Evolutionary conservation across 2,113 vertebrate species (phyloP).

Genomic region (Sceloporus tristichus): DNA sequence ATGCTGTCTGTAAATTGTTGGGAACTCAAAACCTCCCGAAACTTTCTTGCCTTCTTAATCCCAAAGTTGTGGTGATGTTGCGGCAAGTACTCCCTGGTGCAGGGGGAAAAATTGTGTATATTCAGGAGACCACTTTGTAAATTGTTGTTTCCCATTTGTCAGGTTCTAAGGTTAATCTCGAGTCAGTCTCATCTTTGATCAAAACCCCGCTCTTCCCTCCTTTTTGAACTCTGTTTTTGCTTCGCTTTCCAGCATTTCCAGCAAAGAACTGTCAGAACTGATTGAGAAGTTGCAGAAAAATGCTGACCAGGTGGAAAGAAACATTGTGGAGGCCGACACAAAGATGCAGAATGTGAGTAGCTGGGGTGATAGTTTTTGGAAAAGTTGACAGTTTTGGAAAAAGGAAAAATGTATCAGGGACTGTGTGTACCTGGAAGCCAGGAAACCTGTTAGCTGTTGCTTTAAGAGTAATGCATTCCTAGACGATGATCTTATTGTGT

Average conservation of each 20-base stretch:
- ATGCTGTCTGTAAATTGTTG: neutral
- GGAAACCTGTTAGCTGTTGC: neutral
- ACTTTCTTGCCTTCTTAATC: fast-evolving
- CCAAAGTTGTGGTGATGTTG: neutral
- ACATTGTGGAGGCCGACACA: conserved; percentile 91
- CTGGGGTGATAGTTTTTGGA: neutral
- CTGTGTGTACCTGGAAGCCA: neutral
- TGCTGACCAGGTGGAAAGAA: conserved; percentile 96
- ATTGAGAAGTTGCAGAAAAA: conserved; percentile 95
- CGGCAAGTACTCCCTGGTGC: neutral
- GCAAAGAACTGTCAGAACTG: conserved; percentile 84
- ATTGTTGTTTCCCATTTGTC: neutral
- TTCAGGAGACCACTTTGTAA: neutral
- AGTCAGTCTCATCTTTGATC: neutral
- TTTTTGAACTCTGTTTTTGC: neutral
- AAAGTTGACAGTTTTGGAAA: neutral
- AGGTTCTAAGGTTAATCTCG: neutral
- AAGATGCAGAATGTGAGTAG: conserved; percentile 90
- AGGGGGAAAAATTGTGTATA: neutral
- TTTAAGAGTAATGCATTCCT: no score
- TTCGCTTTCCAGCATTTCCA: conserved; percentile 75
- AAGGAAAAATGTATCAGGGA: neutral
- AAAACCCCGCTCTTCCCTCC: neutral
- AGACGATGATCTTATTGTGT: no score
- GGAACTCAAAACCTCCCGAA: neutral